Percentiles rank a stretch among this genome's conserved stretches.
Evolutionary conservation across 2,113 vertebrate genomes (phyloP).

Genomic region (Desmodus rotundus): DNA sequence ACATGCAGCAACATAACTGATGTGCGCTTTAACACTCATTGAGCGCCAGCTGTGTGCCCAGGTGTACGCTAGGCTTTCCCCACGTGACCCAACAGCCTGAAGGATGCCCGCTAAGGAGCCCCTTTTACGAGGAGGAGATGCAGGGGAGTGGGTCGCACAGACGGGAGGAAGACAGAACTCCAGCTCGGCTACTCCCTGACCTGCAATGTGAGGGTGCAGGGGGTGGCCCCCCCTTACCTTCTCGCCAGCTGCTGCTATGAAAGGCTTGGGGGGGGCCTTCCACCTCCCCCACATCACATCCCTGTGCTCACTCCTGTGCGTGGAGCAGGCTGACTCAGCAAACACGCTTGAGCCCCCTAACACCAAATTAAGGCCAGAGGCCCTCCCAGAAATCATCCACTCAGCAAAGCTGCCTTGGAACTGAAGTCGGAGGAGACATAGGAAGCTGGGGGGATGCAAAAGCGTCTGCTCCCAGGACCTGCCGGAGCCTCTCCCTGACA

Average conservation of each 20-base stretch:
- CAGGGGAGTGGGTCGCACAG: background rate
- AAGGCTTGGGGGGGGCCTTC: background rate
- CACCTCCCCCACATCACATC: background rate
- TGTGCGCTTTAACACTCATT: background rate
- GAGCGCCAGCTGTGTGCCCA: background rate
- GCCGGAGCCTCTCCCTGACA: background rate
- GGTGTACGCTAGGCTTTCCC: background rate
- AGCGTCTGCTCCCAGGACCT: background rate
- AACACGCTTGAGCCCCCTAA: background rate
- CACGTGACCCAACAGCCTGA: background rate
- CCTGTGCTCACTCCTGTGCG: background rate
- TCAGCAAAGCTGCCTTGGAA: background rate
- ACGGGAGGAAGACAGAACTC: background rate
- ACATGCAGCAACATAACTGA: background rate
- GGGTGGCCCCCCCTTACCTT: background rate
- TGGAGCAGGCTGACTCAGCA: background rate
- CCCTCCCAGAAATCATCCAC: background rate
- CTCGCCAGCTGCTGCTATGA: background rate
- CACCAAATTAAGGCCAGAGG: background rate
- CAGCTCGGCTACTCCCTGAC: background rate
- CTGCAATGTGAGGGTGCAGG: background rate
- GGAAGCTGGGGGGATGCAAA: background rate
- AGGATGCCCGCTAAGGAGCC: background rate
- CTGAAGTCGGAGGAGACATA: background rate
- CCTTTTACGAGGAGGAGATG: background rate